Conservation (phyloP, 2,113 vertebrate genomes). For the Tupaia tana region DNA sequence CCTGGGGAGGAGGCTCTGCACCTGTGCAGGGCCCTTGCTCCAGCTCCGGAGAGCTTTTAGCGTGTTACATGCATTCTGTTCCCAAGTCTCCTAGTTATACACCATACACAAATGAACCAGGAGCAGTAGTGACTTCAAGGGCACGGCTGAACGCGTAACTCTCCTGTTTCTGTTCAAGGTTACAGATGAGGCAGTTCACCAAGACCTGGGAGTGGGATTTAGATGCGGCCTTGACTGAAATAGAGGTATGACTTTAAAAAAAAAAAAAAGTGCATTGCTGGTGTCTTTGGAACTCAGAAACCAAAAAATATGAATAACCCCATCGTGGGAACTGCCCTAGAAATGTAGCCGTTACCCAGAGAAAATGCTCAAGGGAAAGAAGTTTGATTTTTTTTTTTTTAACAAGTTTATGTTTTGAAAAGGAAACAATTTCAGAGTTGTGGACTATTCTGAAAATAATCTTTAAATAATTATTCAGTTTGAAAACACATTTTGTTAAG, state of each 20-base stretch:
- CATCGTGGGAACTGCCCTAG: conserved; percentile 22
- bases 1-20: background rate
- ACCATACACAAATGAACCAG: background rate
- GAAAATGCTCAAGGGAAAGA: conserved; percentile 22
- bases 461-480: conserved; percentile 19
- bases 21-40: background rate
- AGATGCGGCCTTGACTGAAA: conserved; percentile 84
- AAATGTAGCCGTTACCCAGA: background rate
- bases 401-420: conserved; percentile 45
- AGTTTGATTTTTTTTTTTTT: conserved; percentile 22
- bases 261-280: background rate
- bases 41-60: conserved; percentile 13
- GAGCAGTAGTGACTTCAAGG: background rate
- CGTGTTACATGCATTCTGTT: background rate
- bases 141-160: conserved; percentile 29
- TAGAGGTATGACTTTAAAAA: conserved; percentile 86
- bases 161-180: conserved; percentile 78
- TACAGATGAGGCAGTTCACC: conserved; percentile 77
- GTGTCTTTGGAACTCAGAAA: background rate
- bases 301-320: background rate
- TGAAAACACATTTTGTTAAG: background rate
- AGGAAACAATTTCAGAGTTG: conserved; percentile 27
- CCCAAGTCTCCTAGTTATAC: conserved; percentile 4
- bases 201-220: conserved; percentile 84
- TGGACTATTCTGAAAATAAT: conserved; percentile 11